phyloP scores from a whole-genome alignment of 2,888 invertebrate genomes.

The Malthinus flaveolus region DNA sequence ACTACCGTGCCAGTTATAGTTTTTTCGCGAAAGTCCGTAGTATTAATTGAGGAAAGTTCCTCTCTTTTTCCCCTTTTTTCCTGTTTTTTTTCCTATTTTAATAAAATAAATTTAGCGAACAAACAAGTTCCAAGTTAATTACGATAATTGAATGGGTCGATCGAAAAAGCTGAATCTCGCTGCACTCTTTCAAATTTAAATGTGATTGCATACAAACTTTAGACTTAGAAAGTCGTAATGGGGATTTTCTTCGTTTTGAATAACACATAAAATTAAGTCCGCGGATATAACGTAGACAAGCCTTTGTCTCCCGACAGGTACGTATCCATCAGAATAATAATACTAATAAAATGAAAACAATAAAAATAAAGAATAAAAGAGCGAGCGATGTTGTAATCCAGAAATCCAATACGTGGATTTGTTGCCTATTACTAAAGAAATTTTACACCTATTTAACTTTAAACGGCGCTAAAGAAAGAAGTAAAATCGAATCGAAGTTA shows the following conservation, averaged over 20 bases:
- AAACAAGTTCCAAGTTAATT: conserved; percentile 46
- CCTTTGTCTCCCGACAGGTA: conserved; percentile 29
- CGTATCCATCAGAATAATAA: conserved; percentile 23
- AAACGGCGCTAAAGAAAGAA: conserved; percentile 48
- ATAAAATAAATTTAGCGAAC: conserved; percentile 29
- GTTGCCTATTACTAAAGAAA: conserved; percentile 53
- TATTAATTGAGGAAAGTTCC: no score
- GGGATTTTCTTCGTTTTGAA: conserved; percentile 42
- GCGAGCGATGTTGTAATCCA: conserved; percentile 22
- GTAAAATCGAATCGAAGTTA: conserved; percentile 43
- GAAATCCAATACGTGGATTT: conserved; percentile 41
- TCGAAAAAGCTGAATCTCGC: conserved; percentile 36
- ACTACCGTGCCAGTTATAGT: no score
- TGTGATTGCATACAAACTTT: conserved; percentile 43
- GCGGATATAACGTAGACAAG: conserved; percentile 28
- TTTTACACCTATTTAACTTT: conserved; percentile 57
- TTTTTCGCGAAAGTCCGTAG: no score
- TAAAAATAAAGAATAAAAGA: conserved; percentile 30
- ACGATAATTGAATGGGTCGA: conserved; percentile 46
- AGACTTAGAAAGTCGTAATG: conserved; percentile 37
- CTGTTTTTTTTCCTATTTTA: conserved; percentile 23
- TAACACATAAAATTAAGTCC: conserved; percentile 50
- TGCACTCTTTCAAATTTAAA: conserved; percentile 39
- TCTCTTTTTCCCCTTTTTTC: no score
- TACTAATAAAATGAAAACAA: conserved; percentile 17